Base-by-base conservation (phyloP, 2,797 vertebrate species). In the Garrulus glandarius region DNA sequence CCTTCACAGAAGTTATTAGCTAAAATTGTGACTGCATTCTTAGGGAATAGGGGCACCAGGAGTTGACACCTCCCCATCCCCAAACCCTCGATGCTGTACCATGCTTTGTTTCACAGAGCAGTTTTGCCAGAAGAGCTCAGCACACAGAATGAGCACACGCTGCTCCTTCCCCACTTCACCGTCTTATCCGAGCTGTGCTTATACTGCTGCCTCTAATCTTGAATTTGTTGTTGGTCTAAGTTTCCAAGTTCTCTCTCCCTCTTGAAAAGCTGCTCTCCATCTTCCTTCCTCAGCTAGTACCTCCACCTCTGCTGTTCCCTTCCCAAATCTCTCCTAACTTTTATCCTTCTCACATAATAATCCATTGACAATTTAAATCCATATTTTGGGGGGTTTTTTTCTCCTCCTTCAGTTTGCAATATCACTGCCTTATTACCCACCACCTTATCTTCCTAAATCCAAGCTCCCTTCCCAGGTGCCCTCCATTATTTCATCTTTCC, bases 21-120 rank as follows among this genome's bases (percentile, higher is more conserved):
- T 59, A 27, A 47, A 87, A 67, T 1, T 37, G 26, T 30, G n/a
- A 37, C 24, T 55, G 32, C 4, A 3, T 15, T 70, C 69, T 19
- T 14, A 24, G 19, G 36, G 16, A 3, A 69, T 8, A 3, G 7
- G 44, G 7, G 29, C 9, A 39, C 56, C 32, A 41, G 0, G 1
- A 47, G 11, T 13, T 52, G 32, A 53, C 43, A 64, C 11, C 4
- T 56, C 21, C 17, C 34, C 14, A 49, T 15, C 16, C 43, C 22
- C 39, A 77, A 18, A 9, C 19, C 15, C 60, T 50, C 5, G 5
- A 0, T 20, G 19, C 6, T 55, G 16, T 21, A 13, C 29, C 11
- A 5, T 2, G 37, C 10, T 61, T 67, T 78, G 8, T 76, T 71
- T 71, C 41, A 47, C 30, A 5, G 0, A 3, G 53, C 19, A 64